Evolutionary conservation across 2,797 vertebrate species (phyloP), one percentile per base, ranked within the genome.

Genomic region (Enteromius mattozi): DNA sequence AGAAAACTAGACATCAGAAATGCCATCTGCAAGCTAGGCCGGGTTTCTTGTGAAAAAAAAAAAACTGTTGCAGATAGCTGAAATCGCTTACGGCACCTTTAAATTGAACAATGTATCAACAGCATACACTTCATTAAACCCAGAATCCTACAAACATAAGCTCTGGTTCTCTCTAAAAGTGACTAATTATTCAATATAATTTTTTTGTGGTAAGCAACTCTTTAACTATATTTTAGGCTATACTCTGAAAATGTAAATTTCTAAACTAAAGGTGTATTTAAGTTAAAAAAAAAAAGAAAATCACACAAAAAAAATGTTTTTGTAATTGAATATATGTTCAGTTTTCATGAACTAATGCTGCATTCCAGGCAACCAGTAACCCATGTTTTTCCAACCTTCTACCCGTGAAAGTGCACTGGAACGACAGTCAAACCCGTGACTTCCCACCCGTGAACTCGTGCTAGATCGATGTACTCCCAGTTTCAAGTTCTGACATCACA

Each of bases 91-190:
- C 17, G 19, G 66, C 35, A 69, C n/a, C 17, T n/a, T 69, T 69
- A 56, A 76, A 56, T 56, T 4, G 21, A 33, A 74, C 45, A 74
- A 76, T 76, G 21, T 14, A 56, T 75, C 17, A 75, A 56, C 47
- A 14, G 49, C 30, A 54, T 21, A 54, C 30, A 33, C 19, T 17
- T 19, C 14, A 74, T 51, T 19, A 74, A 51, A 49, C 8, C 14
- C 7, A 19, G 45, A 1, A 54, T 51, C 9, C 27, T n/a, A 69
- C 19, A 40, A n/a, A 40, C 35, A 10, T 1, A 69, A 69, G 66
- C 19, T 68, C 19, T 13, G 19, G 66, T 13, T 54, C 10, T n/a
- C 30, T n/a, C 10, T 12, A 56, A 37, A 59, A 76, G 13, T 24
- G 24, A 59, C 49, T 24, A 9, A 59, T 40, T 76, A 59, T 24